These are phyloP conservation scores for Himantopus leucocephalus DNA, from an alignment of 2,113 vertebrate genomes.

Conservation along the genomic window DNA sequence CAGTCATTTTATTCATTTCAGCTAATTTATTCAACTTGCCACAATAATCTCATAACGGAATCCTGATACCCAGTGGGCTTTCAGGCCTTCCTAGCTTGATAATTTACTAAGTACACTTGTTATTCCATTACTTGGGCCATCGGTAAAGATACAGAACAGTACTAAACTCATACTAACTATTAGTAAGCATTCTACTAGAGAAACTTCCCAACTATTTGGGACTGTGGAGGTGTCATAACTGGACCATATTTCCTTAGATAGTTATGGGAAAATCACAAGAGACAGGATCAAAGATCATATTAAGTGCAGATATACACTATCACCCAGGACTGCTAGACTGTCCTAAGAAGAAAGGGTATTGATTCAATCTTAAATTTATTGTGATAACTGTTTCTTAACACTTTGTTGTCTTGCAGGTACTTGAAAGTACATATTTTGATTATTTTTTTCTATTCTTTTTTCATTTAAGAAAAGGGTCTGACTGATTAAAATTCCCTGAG, in stretches of 20 bases:
- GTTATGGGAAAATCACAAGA: neutral
- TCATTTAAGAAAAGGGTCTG: neutral
- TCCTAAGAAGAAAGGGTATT: neutral
- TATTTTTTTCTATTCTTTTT: neutral
- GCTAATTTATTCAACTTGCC: neutral
- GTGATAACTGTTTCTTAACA: neutral
- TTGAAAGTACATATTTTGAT: neutral
- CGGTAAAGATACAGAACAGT: neutral
- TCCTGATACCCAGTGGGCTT: neutral
- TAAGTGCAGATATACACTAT: neutral
- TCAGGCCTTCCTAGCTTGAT: neutral
- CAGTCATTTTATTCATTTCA: neutral
- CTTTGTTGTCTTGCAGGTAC: neutral
- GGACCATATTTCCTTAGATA: neutral
- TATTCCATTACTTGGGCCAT: neutral
- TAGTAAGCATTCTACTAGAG: neutral
- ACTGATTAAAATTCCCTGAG: neutral
- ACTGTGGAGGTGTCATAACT: neutral
- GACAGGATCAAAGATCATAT: neutral
- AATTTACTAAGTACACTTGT: neutral
- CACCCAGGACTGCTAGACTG: neutral
- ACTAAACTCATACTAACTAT: neutral
- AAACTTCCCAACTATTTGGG: neutral
- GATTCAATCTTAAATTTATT: neutral
- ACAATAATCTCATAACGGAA: neutral